Percentiles rank a stretch among this genome's conserved stretches.
phyloP scores from a whole-genome alignment of 2,888 invertebrate species.

The Syrista parreyssii region DNA sequence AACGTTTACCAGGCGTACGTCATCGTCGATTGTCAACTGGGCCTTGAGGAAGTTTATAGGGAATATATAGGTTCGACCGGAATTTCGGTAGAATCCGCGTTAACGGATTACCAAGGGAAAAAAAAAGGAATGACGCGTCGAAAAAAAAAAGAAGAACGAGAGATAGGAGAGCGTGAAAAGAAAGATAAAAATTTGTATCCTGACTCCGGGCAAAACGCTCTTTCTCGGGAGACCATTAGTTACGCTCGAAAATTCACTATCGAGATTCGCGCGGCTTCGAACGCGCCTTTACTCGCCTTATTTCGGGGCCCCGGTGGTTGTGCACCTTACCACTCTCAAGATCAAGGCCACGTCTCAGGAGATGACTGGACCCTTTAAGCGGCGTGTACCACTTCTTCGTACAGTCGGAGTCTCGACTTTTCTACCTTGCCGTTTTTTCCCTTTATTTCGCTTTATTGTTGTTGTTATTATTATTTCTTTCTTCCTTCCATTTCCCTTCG shows the following conservation, averaged over 20 bases:
- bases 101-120: background rate
- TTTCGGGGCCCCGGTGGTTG: constrained; percentile 47
- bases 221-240: background rate
- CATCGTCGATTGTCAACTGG: background rate
- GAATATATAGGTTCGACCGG: background rate
- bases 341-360: constrained; percentile 61
- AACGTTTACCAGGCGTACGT: background rate
- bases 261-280: constrained; percentile 4
- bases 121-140: background rate
- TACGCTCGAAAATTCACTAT: background rate
- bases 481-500: background rate
- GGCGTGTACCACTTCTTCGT: constrained; percentile 45
- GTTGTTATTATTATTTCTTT: background rate
- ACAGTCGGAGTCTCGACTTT: constrained; percentile 18
- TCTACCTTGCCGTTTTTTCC: constrained; percentile 22
- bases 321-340: constrained; percentile 60
- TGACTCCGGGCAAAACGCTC: background rate
- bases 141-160: background rate
- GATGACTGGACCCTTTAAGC: constrained; percentile 63
- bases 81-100: background rate
- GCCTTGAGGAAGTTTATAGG: background rate
- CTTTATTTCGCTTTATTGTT: background rate
- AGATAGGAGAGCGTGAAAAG: background rate
- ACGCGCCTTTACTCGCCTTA: constrained; percentile 6
- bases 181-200: background rate